phyloP scores from a whole-genome alignment of 1,140 invertebrate species.

The Semibalanus balanoides region DNA sequence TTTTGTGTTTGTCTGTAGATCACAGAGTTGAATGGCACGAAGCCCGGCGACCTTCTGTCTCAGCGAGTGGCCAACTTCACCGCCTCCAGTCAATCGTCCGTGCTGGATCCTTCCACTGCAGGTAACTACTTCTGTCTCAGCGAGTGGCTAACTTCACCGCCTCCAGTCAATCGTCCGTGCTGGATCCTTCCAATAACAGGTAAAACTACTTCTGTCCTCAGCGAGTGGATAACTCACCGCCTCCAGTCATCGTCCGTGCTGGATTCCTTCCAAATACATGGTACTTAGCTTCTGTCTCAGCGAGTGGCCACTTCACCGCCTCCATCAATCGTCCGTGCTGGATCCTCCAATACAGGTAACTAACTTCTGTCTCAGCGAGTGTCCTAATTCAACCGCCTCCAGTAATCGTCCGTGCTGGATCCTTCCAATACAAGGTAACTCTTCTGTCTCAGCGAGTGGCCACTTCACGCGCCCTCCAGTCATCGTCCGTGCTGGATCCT shows the following conservation, averaged over 20 bases:
- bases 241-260: slow-evolving; percentile 51
- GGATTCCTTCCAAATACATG: too few species aligned
- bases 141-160: slow-evolving; percentile 75
- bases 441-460: slow-evolving; percentile 63
- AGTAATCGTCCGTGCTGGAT: slow-evolving; percentile 47
- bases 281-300: slow-evolving; percentile 57
- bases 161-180: slow-evolving; percentile 51
- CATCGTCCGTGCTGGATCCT: slow-evolving; percentile 39
- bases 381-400: slow-evolving; percentile 75
- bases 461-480: slow-evolving; percentile 67
- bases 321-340: slow-evolving; percentile 47
- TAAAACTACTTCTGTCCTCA: slow-evolving; percentile 40
- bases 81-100: slow-evolving; percentile 55
- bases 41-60: slow-evolving; percentile 56
- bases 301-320: slow-evolving; percentile 73
- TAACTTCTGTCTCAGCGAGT: slow-evolving; percentile 50
- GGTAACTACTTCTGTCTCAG: slow-evolving; percentile 38
- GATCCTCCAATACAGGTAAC: neutral
- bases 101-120: slow-evolving; percentile 22
- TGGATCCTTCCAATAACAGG: neutral
- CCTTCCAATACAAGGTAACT: too few species aligned
- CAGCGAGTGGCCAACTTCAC: slow-evolving; percentile 74
- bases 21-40: slow-evolving; percentile 47
- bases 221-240: slow-evolving; percentile 70
- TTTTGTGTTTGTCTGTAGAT: slow-evolving; percentile 35